Evolutionary conservation across 2,113 vertebrate species (phyloP), one percentile per base, ranked within the genome.

Genomic region (Ardeotis arabs): DNA sequence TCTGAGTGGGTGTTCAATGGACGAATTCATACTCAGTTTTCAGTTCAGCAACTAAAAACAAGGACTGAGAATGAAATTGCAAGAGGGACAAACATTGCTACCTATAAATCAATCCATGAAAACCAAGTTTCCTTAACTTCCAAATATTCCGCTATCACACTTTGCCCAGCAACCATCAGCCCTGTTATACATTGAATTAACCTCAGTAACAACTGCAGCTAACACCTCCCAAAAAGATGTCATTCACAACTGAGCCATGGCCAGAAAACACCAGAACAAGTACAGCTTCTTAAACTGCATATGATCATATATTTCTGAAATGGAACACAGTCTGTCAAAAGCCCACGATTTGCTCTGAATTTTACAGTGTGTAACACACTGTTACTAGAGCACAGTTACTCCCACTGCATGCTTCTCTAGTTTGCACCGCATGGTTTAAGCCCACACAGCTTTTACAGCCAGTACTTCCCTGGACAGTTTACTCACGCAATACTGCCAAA

Each of bases 351-450:
- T 91, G 77, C 78, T 95, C 37, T 47, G 78, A 58, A 52, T 89
- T 93, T 69, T 83, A 58, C 58, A 91, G 74, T 23, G 81, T 87
- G 73, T 79, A 85, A 94, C 81, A 22, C 66, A 10, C 7, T 84
- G 78, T 94, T 95, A 94, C 78, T 83, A 95, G 84, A 88, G 85
- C 79, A n/a, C 70, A 59, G 70, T 39, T 87, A 62, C 72, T 92
- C 92, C 90, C 90, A 88, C 90, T n/a, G 50, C 72, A 9, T 47
- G 86, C 89, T 89, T 80, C 87, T 84, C 74, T 8, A 87, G 84
- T 69, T 87, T 33, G 18, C 24, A 55, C 69, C 62, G 44, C 77
- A 67, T 14, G 66, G 67, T 66, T 94, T 45, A 41, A 85, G 29
- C 85, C 87, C 84, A 91, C 91, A 45, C 69, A 87, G 53, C 63